phyloP scores from a whole-genome alignment of 2,797 vertebrate species.

The Thripadectes ignobilis region DNA sequence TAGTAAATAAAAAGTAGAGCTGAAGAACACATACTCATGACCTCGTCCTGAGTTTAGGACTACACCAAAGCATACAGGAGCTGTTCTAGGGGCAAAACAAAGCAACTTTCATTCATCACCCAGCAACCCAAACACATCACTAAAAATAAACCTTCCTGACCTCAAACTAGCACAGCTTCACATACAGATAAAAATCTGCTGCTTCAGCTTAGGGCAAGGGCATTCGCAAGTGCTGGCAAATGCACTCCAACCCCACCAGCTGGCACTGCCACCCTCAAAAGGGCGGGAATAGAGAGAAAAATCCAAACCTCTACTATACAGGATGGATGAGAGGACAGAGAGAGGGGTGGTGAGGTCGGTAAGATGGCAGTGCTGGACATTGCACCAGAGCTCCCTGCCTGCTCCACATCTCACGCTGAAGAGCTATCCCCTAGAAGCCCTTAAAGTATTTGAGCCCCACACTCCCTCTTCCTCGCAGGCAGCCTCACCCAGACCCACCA shows the following conservation, averaged over 20 bases:
- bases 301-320: background rate
- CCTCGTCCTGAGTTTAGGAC: background rate
- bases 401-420: background rate
- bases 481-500: background rate
- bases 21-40: background rate
- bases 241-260: background rate
- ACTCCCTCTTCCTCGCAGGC: rapidly evolving
- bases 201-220: background rate
- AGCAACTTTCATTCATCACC: background rate
- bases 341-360: rapidly evolving
- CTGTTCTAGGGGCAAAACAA: background rate
- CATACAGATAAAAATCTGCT: background rate
- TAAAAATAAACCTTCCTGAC: background rate
- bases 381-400: background rate
- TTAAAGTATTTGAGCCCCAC: background rate
- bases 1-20: background rate
- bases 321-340: background rate
- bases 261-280: background rate
- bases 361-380: rapidly evolving
- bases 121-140: rapidly evolving
- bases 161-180: background rate
- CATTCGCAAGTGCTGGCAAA: background rate
- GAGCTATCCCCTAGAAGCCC: background rate
- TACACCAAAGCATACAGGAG: background rate
- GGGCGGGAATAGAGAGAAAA: background rate